These are phyloP conservation scores for Trissolcus brochymenae DNA, from an alignment of 2,888 invertebrate genomes.

Conservation along the genomic window DNA sequence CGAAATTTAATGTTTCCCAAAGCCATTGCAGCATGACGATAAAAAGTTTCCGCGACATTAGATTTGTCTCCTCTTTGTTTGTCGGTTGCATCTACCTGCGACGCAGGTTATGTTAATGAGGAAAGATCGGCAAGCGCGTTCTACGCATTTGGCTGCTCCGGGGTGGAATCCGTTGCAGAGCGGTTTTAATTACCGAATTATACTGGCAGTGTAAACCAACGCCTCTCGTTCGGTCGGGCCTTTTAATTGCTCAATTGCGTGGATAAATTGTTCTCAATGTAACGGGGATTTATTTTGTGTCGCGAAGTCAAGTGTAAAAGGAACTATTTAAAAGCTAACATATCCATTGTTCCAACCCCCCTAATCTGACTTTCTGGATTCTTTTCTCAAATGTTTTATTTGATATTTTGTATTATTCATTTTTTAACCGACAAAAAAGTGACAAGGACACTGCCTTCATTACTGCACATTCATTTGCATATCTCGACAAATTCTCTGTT, in stretches of 20 bases:
- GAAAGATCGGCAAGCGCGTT: conserved; percentile 31
- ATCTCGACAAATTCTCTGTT: too few relatives aligned
- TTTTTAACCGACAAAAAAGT: too few relatives aligned
- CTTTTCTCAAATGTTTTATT: conserved; percentile 21
- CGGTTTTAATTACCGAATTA: conserved; percentile 69
- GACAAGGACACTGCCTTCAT: too few relatives aligned
- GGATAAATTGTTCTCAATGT: conserved; percentile 54
- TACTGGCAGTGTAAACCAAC: conserved; percentile 53
- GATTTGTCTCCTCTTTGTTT: conserved; percentile 65
- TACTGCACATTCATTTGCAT: too few relatives aligned
- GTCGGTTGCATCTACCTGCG: conserved; percentile 61
- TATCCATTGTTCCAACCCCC: not conserved
- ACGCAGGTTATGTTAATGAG: conserved; percentile 69
- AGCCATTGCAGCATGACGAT: conserved; percentile 50
- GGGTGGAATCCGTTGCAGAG: conserved; percentile 44
- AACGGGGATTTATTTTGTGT: conserved; percentile 36
- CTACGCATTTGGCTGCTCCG: conserved; percentile 27
- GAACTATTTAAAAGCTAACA: conserved; percentile 28
- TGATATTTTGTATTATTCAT: not conserved
- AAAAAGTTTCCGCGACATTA: conserved; percentile 71
- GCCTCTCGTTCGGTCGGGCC: conserved; percentile 22
- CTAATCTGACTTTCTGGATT: too few relatives aligned
- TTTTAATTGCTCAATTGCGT: conserved; percentile 55
- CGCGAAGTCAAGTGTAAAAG: conserved; percentile 47
- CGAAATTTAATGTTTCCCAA: too few relatives aligned